Conservation (phyloP, 2,113 vertebrate genomes). For the Platysternon megacephalum region DNA sequence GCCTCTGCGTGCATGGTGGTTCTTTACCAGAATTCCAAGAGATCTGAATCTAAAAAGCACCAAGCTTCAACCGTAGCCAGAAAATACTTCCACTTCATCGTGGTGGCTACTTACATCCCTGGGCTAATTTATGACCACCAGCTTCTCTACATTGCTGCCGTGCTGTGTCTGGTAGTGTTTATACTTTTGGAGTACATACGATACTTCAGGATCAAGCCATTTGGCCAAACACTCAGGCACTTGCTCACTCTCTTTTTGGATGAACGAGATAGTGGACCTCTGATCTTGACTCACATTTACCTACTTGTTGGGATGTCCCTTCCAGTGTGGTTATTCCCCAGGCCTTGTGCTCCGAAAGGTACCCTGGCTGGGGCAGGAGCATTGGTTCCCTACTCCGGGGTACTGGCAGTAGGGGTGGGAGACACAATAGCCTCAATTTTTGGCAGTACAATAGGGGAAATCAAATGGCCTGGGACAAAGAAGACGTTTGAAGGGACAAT, state of each 20-base stretch:
- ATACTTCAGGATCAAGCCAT: constrained; percentile 92
- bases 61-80: constrained; percentile 89
- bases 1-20: constrained; percentile 85
- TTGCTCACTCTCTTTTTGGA: constrained; percentile 94
- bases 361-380: constrained; percentile 84
- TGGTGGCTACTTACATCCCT: constrained; percentile 92
- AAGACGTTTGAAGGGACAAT: constrained; percentile 98
- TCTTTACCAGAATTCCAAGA: constrained; percentile 90
- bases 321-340: constrained; percentile 93
- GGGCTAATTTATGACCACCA: constrained; percentile 91
- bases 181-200: constrained; percentile 92
- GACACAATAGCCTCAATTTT: constrained; percentile 93
- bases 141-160: constrained; percentile 89
- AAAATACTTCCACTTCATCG: constrained; percentile 96
- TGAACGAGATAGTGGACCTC: constrained; percentile 93
- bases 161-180: constrained; percentile 88
- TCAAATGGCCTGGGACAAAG: constrained; percentile 96
- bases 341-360: constrained; percentile 87
- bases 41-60: constrained; percentile 90
- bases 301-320: constrained; percentile 95
- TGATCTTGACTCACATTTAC: constrained; percentile 97
- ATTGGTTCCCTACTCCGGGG: constrained; percentile 92
- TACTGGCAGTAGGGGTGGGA: constrained; percentile 93
- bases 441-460: constrained; percentile 93
- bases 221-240: constrained; percentile 88